Conservation (phyloP, 2,888 invertebrate genomes). For the Itoplectis maculator region DNA sequence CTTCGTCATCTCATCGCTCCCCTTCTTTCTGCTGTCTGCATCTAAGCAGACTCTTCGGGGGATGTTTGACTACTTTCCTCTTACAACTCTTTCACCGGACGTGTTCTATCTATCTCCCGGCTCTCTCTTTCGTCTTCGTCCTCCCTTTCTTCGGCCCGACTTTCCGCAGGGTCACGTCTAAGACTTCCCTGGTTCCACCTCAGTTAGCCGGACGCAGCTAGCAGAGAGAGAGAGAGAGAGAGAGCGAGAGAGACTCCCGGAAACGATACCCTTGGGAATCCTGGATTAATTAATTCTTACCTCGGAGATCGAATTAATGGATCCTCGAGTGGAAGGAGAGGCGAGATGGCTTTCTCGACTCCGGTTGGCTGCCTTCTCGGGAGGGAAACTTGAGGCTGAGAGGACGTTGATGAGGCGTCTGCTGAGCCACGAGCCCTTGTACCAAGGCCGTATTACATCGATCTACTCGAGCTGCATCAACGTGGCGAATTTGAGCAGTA, state of each 20-base stretch:
- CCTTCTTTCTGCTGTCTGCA: neutral
- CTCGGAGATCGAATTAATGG: constrained; percentile 55
- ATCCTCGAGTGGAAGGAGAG: constrained; percentile 19
- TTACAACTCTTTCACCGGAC: constrained; percentile 22
- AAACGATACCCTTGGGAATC: constrained; percentile 52
- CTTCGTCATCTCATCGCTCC: neutral
- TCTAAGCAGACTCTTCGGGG: neutral
- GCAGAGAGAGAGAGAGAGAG: too few relatives aligned
- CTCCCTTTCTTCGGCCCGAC: constrained; percentile 3
- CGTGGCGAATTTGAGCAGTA: neutral
- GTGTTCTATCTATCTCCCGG: constrained; percentile 23
- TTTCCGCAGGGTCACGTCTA: constrained; percentile 47
- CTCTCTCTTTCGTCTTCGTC: neutral
- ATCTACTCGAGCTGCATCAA: neutral
- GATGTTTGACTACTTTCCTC: constrained; percentile 42
- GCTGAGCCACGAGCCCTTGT: neutral
- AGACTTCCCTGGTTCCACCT: constrained; percentile 15
- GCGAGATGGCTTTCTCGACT: constrained; percentile 15
- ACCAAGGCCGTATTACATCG: constrained; percentile 10
- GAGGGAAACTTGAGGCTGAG: constrained; percentile 40
- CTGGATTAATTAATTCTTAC: constrained; percentile 64
- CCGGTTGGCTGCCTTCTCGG: neutral
- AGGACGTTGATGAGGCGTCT: constrained; percentile 52
- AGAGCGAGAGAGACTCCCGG: too few relatives aligned
- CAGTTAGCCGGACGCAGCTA: constrained; percentile 12